A percentile compares a stretch with the other conserved stretches of the same genome.
These are phyloP conservation scores for Tursiops truncatus DNA, from an alignment of 2,113 vertebrate genomes.

Conservation along the genomic window DNA sequence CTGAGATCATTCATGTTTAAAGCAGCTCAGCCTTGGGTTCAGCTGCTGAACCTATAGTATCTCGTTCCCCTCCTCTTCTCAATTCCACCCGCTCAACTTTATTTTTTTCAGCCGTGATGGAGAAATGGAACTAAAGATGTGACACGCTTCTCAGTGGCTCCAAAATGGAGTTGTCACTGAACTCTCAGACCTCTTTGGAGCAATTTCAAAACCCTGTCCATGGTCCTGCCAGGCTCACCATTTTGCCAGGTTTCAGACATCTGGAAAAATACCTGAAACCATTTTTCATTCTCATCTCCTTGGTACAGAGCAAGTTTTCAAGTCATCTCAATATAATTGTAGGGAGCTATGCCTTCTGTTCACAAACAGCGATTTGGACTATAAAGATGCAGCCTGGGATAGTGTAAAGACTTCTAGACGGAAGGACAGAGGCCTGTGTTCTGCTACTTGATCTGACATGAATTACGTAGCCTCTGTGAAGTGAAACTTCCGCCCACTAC, in stretches of 20 bases:
- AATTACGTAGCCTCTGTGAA: not conserved
- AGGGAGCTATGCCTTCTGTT: not conserved
- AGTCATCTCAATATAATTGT: not conserved
- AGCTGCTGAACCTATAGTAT: not conserved
- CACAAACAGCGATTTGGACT: not conserved
- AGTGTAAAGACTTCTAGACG: not conserved
- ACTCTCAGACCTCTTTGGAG: not conserved
- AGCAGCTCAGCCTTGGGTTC: not conserved
- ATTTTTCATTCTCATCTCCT: not conserved
- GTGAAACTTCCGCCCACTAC: not conserved
- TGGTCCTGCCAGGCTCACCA: not conserved
- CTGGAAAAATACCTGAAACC: not conserved
- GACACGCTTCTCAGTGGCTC: not conserved
- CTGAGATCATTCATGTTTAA: not conserved
- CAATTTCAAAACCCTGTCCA: not conserved
- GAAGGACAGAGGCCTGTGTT: not conserved
- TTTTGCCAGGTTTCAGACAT: not conserved
- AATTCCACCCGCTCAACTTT: not conserved
- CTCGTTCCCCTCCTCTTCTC: not conserved
- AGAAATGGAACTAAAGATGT: not conserved
- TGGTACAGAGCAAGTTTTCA: not conserved
- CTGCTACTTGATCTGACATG: not conserved
- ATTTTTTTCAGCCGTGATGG: not conserved
- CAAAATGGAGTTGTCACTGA: not conserved
- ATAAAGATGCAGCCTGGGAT: not conserved